Evolutionary conservation across 2,888 invertebrate species (phyloP).

Genomic region (Osmoderma eremita): DNA sequence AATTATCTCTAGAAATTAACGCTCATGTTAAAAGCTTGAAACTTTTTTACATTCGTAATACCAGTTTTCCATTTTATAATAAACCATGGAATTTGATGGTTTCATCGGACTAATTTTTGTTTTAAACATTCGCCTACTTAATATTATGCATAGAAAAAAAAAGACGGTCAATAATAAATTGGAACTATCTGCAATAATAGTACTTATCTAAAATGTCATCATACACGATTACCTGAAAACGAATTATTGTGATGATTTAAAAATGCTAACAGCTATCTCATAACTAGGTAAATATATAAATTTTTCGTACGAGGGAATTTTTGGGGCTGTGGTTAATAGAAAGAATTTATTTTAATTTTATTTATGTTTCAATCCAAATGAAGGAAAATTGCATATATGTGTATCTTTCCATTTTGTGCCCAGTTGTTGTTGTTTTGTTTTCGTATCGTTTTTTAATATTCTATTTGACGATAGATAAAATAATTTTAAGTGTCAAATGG

Average conservation of each 20-base stretch:
- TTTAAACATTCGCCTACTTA: not conserved
- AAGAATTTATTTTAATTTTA: slow-evolving; percentile 41
- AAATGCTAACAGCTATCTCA: slow-evolving; percentile 24
- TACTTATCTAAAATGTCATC: slow-evolving; percentile 23
- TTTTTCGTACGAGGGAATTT: slow-evolving; percentile 39
- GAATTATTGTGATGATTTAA: slow-evolving; percentile 32
- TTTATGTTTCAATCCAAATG: slow-evolving; percentile 21
- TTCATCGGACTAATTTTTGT: no score
- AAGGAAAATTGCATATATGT: slow-evolving; percentile 32
- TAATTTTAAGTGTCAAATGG: slow-evolving; percentile 40
- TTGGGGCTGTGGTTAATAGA: slow-evolving; percentile 49
- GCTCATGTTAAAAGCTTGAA: no score
- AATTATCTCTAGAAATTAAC: no score
- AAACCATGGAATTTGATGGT: no score
- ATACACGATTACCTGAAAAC: slow-evolving; percentile 27
- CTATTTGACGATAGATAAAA: slow-evolving; percentile 36
- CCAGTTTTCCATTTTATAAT: no score
- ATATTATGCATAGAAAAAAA: not conserved
- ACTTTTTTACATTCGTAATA: no score
- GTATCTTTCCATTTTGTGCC: slow-evolving; percentile 36
- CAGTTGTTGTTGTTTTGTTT: slow-evolving; percentile 40
- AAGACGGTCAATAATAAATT: not conserved
- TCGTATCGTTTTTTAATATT: slow-evolving; percentile 30
- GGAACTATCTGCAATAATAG: no score
- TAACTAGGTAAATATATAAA: slow-evolving; percentile 38